These are phyloP conservation scores for Halichondria panicea DNA, from an alignment of 37 sponge, comb jelly and placozoan species.

Conservation along the genomic window DNA sequence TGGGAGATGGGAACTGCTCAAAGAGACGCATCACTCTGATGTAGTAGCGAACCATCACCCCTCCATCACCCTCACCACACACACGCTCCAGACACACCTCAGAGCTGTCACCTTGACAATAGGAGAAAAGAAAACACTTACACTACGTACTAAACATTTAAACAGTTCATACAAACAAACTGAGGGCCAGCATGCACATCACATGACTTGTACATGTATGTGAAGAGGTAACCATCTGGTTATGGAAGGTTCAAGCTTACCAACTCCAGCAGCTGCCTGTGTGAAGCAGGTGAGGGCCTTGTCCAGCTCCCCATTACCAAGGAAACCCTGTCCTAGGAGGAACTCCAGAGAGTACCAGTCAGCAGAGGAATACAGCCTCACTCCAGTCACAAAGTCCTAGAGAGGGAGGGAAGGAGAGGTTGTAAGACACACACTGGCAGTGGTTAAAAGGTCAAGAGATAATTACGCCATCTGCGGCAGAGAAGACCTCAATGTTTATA, in stretches of 20 bases:
- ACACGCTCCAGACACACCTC: conserved; percentile 10
- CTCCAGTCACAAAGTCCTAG: conserved; percentile 8
- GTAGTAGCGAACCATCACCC: conserved; percentile 29
- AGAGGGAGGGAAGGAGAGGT: neutral
- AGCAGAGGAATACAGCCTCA: neutral
- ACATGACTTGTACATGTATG: neutral
- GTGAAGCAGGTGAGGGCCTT: conserved; percentile 43
- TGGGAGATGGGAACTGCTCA: conserved; percentile 41
- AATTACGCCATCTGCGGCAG: neutral
- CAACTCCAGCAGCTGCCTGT: conserved; percentile 16
- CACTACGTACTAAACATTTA: neutral
- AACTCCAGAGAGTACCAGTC: conserved; percentile 19
- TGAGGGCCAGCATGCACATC: neutral
- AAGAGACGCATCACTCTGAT: conserved; percentile 58
- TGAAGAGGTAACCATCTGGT: no score
- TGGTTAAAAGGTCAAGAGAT: neutral
- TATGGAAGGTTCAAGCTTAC: no score
- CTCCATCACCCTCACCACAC: neutral
- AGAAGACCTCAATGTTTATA: neutral
- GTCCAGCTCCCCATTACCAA: conserved; percentile 36
- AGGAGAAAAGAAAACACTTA: neutral
- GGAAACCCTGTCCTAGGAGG: conserved; percentile 42
- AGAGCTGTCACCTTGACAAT: neutral
- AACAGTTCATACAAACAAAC: no score
- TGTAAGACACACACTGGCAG: neutral